These are phyloP conservation scores for Sesamia nonagrioides DNA, from an alignment of 1,140 invertebrate genomes.

Conservation along the genomic window DNA sequence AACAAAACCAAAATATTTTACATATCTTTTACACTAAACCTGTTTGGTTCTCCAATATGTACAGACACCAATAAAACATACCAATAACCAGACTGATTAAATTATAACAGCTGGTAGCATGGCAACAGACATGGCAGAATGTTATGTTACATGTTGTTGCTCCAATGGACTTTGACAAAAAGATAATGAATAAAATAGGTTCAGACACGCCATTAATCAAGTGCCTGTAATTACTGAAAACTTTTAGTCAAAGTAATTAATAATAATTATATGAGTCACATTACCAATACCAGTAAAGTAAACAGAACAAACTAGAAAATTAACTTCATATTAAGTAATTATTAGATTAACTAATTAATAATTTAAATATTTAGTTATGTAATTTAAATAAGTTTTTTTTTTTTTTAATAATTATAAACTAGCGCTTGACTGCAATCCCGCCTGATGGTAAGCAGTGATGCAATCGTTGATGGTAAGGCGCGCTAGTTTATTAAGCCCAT, in stretches of 20 bases:
- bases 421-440: no score
- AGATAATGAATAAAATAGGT: no score
- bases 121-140: neutral
- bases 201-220: neutral
- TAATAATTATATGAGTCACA: neutral
- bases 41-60: neutral
- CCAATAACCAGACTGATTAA: neutral
- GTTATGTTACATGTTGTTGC: no score
- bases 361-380: no score
- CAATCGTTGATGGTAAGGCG: no score
- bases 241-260: neutral
- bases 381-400: no score
- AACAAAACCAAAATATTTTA: neutral
- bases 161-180: neutral
- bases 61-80: neutral
- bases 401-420: no score
- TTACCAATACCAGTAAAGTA: neutral
- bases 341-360: no score
- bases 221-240: neutral
- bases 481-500: no score
- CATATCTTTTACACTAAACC: neutral
- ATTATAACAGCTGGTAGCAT: neutral
- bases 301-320: no score
- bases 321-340: no score
- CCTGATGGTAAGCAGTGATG: no score